Base-by-base conservation (phyloP, 2,797 vertebrate species). In the Phataginus tricuspis region DNA sequence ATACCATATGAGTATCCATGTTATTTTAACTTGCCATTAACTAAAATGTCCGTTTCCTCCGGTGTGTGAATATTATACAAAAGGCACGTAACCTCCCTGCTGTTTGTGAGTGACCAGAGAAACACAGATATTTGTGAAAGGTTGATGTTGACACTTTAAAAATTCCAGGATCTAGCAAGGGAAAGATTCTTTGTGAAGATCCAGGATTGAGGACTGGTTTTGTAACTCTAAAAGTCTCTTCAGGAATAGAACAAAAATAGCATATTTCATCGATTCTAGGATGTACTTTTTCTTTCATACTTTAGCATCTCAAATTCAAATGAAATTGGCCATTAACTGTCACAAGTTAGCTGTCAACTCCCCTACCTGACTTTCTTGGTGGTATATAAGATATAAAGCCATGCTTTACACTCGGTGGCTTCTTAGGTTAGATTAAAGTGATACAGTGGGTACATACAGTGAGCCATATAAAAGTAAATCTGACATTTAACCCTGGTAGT, bases 381-480 rank as follows among this genome's bases (percentile, higher is more conserved):
- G 42, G n/a, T 21, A 59, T 34, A 69, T 45, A 78, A 84, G 77
- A 66, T 64, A 91, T 45, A 72, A 31, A 29, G 29, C 34, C 34
- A 39, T 59, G 49, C 63, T 91, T 91, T 91, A 93, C 21, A 63
- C 42, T 69, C 29, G 8, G 51, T 25, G 10, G 34, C 18, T 94
- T 92, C 82, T 82, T 37, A 89, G 15, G 85, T 84, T 77, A n/a
- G 19, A 78, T 83, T 75, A 78, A 92, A 74, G 37, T 55, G 31
- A n/a, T 16, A 13, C 45, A 59, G 53, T 86, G 12, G 77, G 68
- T 53, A 82, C n/a, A 87, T 71, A 94, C 14, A 61, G n/a, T 16
- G 23, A 92, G n/a, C 45, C 94, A 55, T 53, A 79, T 59, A 88
- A 93, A 97, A 96, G 95, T 96, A 95, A 93, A 79, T 42, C 55